A percentile compares a stretch with the other conserved stretches of the same genome.
These are phyloP conservation scores for Brachionus manjavacas DNA, from an alignment of 1,140 invertebrate genomes.

Conservation along the genomic window DNA sequence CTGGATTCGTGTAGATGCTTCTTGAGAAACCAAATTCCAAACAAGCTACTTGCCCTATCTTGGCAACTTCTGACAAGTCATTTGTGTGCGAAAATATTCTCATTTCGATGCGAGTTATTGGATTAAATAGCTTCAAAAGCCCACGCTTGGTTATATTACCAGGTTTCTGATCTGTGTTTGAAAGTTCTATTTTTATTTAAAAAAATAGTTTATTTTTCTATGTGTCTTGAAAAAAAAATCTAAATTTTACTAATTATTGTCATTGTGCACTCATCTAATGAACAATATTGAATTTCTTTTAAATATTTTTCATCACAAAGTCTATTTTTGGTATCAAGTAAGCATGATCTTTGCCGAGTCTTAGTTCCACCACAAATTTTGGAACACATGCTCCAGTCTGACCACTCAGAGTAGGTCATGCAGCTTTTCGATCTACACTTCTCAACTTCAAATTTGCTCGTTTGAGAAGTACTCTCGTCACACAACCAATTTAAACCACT, in stretches of 20 bases:
- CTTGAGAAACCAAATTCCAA: constrained; percentile 19
- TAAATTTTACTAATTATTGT: background rate
- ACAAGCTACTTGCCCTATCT: constrained; percentile 32
- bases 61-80: background rate
- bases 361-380: constrained; percentile 32
- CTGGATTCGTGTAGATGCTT: background rate
- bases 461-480: background rate
- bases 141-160: constrained; percentile 21
- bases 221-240: background rate
- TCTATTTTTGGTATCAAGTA: background rate
- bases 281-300: constrained; percentile 13
- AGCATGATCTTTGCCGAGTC: background rate
- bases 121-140: background rate
- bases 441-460: background rate
- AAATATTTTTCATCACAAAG: constrained; percentile 18
- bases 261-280: background rate
- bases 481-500: background rate
- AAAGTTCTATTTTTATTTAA: background rate
- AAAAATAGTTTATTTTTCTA: background rate
- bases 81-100: background rate
- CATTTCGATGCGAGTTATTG: background rate
- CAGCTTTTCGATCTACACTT: background rate
- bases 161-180: background rate
- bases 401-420: constrained; percentile 2
- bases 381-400: constrained; percentile 8